Percentiles rank a stretch among this genome's conserved stretches.
Conservation (phyloP, 2,888 invertebrate species). For the Caenorhabditis imperialis region DNA sequence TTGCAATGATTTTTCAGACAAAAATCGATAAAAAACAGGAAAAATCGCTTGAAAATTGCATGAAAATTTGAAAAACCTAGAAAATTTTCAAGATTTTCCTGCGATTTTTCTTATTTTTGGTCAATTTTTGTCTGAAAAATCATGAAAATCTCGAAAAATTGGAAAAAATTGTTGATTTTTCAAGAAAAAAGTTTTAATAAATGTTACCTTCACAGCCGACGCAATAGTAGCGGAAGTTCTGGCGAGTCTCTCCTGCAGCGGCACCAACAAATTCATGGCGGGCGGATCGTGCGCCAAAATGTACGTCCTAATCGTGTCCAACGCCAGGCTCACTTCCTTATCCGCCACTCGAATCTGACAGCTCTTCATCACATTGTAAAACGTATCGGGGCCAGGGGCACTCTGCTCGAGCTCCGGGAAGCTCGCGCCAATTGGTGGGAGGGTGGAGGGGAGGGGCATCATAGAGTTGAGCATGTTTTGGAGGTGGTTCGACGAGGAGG, state of each 20-base stretch:
- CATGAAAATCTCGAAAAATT: too few relatives aligned
- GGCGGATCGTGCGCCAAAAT: constrained; percentile 51
- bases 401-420: background rate
- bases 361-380: constrained; percentile 26
- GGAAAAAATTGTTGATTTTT: too few relatives aligned
- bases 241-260: constrained; percentile 41
- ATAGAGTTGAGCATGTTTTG: constrained; percentile 38
- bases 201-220: background rate
- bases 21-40: too few relatives aligned
- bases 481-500: constrained; percentile 10
- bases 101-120: too few relatives aligned
- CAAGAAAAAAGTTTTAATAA: too few relatives aligned
- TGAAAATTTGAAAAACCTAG: too few relatives aligned
- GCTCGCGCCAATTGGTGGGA: background rate
- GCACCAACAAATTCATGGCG: constrained; percentile 45
- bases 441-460: constrained; percentile 1
- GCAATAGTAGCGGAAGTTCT: background rate
- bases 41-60: too few relatives aligned
- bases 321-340: constrained; percentile 45
- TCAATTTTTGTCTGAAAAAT: too few relatives aligned
- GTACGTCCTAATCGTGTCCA: constrained; percentile 49
- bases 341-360: constrained; percentile 34
- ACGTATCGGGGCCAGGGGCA: background rate
- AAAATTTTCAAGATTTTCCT: too few relatives aligned
- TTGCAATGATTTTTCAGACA: too few relatives aligned